Conservation (phyloP, 2,888 invertebrate species). For the Pedicia rivosa region DNA sequence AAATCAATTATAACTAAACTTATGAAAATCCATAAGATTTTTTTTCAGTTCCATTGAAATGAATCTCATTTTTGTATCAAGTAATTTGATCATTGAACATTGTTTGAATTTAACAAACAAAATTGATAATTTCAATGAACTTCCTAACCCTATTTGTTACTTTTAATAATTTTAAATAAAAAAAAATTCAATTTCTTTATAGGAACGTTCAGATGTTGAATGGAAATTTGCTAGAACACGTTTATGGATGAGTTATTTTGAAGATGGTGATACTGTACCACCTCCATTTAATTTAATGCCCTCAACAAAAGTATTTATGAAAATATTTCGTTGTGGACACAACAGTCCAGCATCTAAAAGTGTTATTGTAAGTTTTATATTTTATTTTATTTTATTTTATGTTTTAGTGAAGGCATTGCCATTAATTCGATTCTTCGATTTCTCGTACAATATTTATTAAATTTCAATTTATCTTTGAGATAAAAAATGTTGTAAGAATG, state of each 20-base stretch:
- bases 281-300: conserved; percentile 92
- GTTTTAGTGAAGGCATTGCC: background rate
- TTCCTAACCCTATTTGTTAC: too few species aligned
- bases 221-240: conserved; percentile 96
- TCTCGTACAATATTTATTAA: too few species aligned
- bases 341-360: conserved; percentile 36
- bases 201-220: conserved; percentile 89
- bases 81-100: too few species aligned
- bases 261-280: conserved; percentile 80
- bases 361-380: conserved; percentile 35
- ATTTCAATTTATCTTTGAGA: too few species aligned
- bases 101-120: too few species aligned
- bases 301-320: conserved; percentile 54
- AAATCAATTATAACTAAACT: too few species aligned
- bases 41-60: too few species aligned
- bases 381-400: background rate
- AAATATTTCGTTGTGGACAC: conserved; percentile 30
- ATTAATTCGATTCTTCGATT: too few species aligned
- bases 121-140: too few species aligned
- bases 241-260: conserved; percentile 95
- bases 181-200: conserved; percentile 7
- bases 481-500: too few species aligned
- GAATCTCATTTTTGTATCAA: too few species aligned
- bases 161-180: background rate
- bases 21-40: too few species aligned